Base-by-base conservation (phyloP, 2,797 vertebrate genomes). In the Babyrousa celebensis region DNA sequence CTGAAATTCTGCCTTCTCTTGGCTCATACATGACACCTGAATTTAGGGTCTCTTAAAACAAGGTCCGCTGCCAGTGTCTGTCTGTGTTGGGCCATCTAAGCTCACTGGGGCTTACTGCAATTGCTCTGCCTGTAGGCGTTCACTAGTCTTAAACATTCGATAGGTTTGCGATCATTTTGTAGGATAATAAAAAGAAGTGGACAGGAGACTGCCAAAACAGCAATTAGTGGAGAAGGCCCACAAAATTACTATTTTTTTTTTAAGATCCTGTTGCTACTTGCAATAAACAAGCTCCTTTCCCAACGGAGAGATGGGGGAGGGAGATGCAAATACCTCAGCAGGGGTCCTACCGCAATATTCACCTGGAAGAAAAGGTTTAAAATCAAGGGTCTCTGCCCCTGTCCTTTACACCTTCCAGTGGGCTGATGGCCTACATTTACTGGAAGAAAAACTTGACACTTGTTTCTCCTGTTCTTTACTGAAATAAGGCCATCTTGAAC, bases 181-280 rank as follows among this genome's bases (percentile, higher is more conserved):
- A 77, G 60, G 70, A 60, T 83, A 82, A 94, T 85, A 95, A 95
- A 97, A 91, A 68, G 20, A 91, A 67, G 29, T 87, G 89, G 58
- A 52, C 70, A 83, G 58, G 54, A 90, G 89, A 92, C 92, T 94
- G 94, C 86, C 90, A 91, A 65, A 62, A 84, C 82, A 83, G 85
- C 83, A 92, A 65, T 94, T 89, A 91, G 52, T 29, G 67, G 75
- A 93, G 88, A 87, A 85, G 71, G 70, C 23, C 72, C 93, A 84
- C 63, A 87, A 70, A 91, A 84, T 70, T 18, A 18, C 43, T 86
- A 1, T 62, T 62, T 36, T 25, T n/a, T 36, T 74, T 72, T 29
- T n/a, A 3, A 14, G 90, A 43, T 89, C 91, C 20, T 90, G 93
- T 96, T 90, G 68, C 89, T 93, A 96, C 96, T 92, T 97, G 96